A percentile compares a stretch with the other conserved stretches of the same genome.
Conservation (phyloP, 2,113 vertebrate species). For the Sturnus vulgaris region DNA sequence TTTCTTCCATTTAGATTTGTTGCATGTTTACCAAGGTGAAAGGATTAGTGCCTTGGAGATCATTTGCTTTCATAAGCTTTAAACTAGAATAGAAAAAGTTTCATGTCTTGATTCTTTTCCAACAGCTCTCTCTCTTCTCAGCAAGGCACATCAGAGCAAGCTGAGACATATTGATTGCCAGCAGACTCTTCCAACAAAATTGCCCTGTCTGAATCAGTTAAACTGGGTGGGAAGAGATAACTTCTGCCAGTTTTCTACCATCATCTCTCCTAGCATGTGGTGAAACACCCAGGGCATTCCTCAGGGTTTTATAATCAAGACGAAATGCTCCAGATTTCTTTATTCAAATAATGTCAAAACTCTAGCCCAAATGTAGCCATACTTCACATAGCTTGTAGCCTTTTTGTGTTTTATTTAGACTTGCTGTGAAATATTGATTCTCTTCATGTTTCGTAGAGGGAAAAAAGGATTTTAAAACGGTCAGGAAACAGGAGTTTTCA, state of each 20-base stretch:
- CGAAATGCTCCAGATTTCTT: constrained; percentile 58
- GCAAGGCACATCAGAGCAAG: constrained; percentile 70
- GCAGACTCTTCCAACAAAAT: constrained; percentile 68
- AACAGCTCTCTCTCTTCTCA: constrained; percentile 56
- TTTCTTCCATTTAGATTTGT: constrained; percentile 59
- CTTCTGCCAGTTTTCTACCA: constrained; percentile 64
- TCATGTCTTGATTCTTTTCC: constrained; percentile 72
- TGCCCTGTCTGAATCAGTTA: constrained; percentile 72
- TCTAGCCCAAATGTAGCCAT: background rate
- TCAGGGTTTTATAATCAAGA: constrained; percentile 53
- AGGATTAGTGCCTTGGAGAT: constrained; percentile 72
- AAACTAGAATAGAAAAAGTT: constrained; percentile 70
- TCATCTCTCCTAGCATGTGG: constrained; percentile 24
- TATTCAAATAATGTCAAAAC: constrained; percentile 21
- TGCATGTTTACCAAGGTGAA: constrained; percentile 72
- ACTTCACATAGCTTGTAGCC: background rate
- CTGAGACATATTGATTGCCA: constrained; percentile 74
- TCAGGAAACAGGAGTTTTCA: background rate
- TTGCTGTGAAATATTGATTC: constrained; percentile 44
- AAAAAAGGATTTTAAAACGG: background rate
- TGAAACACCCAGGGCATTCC: constrained; percentile 49
- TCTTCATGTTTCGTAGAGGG: background rate
- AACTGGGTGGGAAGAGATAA: constrained; percentile 65
- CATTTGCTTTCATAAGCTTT: constrained; percentile 75
- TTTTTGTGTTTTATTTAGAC: constrained; percentile 27